These are phyloP conservation scores for Tyrophagus putrescentiae DNA, from an alignment of 1,140 invertebrate genomes.

Conservation along the genomic window DNA sequence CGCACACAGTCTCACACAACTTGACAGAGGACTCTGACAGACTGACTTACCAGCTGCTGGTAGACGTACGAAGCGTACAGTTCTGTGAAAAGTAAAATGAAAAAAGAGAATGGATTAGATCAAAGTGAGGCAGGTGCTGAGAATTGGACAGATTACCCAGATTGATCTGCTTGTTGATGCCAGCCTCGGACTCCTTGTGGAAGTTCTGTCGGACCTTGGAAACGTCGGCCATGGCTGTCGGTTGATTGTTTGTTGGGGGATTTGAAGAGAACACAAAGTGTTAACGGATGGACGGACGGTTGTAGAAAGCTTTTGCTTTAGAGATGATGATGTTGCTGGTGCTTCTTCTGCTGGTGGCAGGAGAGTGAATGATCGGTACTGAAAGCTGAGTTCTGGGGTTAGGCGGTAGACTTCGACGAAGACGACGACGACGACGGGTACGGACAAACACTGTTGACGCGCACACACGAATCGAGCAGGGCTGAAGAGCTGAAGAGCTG, in stretches of 20 bases:
- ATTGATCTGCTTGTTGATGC: conserved; percentile 73
- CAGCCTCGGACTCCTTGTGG: conserved; percentile 53
- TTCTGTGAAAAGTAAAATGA: conserved; percentile 38
- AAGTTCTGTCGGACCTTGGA: conserved; percentile 53
- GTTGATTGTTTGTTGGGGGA: conserved; percentile 13
- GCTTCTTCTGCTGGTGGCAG: too few species aligned
- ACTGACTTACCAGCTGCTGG: conserved; percentile 46
- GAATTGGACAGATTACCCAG: conserved; percentile 31
- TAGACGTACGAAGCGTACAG: conserved; percentile 45
- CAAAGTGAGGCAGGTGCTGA: not conserved
- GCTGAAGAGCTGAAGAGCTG: not conserved
- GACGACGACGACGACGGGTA: too few species aligned
- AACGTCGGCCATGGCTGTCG: conserved; percentile 25
- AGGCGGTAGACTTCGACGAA: too few species aligned
- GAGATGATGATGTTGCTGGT: too few species aligned
- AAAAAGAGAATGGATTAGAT: not conserved
- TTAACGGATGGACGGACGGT: too few species aligned
- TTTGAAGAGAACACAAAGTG: not conserved
- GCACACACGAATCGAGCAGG: not conserved
- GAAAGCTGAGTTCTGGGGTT: too few species aligned
- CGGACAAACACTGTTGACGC: conserved; percentile 21
- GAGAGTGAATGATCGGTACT: too few species aligned
- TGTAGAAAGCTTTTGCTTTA: too few species aligned
- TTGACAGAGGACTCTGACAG: too few species aligned
- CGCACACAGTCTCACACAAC: too few species aligned